Base-by-base conservation (phyloP, 2,113 vertebrate species). In the Alligator sinensis region DNA sequence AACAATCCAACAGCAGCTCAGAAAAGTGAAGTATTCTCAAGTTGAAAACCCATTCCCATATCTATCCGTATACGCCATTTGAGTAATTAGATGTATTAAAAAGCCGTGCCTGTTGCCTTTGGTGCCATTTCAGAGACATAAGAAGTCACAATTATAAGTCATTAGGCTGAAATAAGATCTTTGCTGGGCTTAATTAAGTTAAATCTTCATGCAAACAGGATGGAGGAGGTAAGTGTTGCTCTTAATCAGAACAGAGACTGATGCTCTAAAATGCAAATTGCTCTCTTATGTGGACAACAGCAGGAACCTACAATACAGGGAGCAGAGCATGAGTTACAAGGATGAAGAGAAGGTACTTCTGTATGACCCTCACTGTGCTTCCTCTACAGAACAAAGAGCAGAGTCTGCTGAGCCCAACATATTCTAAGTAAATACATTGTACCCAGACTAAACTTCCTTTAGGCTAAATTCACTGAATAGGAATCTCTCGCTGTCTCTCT, bases 161-260 rank as follows among this genome's bases (percentile, higher is more conserved):
- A 97, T 98, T 97, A 97, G 80, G 89, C 93, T 74, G 88, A 97
- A 97, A 96, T 96, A 97, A 96, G 96, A 96, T 96, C 96, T 93
- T 97, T 89, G 93, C 91, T 22, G 77, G 94, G 95, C 96, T 97
- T 98, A 98, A 98, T 98, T 98, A 97, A 96, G 95, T 98, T 97
- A 97, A 98, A 96, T 97, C 97, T 95, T 97, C 96, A 95, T 94
- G 93, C 80, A 76, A 92, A 91, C 82, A 82, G 86, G 89, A 94
- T 68, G 79, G 86, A 80, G 85, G 79, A 74, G 89, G 92, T 75
- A 93, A 90, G 89, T 68, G 88, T 89, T 97, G 87, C 66, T 97
- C 90, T 97, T 96, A 97, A 97, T 96, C 96, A 96, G 96, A 97
- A 95, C 95, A 91, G 95, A 94, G 94, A 93, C 11, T 66, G 64